phyloP scores from a whole-genome alignment of 2,113 vertebrate species.

The Euleptes europaea region DNA sequence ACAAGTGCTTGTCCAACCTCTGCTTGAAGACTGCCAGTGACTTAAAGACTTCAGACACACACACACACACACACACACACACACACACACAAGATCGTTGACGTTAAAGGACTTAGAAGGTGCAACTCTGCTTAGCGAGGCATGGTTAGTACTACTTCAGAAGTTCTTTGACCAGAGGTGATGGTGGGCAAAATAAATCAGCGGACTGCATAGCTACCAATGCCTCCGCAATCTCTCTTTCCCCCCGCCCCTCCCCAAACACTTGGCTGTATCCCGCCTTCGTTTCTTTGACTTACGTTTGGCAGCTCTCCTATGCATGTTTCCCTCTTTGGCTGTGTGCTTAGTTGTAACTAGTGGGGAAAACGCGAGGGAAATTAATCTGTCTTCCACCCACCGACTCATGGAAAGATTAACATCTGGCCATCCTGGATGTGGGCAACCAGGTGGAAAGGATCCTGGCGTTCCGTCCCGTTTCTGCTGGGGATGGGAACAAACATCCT shows the following conservation, averaged over 20 bases:
- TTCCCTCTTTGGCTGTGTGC: not conserved
- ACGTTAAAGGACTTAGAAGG: no score
- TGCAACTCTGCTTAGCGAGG: no score
- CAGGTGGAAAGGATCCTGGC: conserved; percentile 18
- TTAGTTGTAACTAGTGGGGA: not conserved
- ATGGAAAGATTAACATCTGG: conserved; percentile 29
- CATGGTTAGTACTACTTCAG: not conserved
- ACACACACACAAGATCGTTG: no score
- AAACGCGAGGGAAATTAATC: conserved; percentile 19
- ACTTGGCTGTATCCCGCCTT: not conserved
- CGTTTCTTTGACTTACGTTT: not conserved
- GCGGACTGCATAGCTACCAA: not conserved
- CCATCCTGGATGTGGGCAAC: conserved; percentile 7
- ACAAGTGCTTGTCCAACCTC: no score
- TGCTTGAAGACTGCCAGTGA: no score
- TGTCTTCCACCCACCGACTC: conserved; percentile 8
- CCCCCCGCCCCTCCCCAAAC: not conserved
- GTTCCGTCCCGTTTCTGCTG: not conserved
- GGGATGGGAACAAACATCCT: conserved; percentile 11
- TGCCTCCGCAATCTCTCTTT: not conserved
- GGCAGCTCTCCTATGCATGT: not conserved
- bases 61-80: no score
- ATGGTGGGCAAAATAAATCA: not conserved
- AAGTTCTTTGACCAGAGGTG: not conserved
- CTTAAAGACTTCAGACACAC: no score